Evolutionary conservation across 1,140 invertebrate genomes (phyloP).

Genomic region (Apocrypta bakeri): DNA sequence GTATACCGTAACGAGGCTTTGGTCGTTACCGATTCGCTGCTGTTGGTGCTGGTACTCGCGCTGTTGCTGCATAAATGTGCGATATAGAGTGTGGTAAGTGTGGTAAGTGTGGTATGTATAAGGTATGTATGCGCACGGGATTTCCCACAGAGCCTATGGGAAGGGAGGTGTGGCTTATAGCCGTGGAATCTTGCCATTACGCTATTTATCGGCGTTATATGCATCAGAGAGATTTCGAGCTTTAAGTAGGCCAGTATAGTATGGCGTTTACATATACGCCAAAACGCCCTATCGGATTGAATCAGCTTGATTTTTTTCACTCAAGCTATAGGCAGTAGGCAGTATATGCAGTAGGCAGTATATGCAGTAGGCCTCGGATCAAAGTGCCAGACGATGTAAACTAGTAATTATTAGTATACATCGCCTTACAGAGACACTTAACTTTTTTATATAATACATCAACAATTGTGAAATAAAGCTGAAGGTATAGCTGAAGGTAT

Average conservation of each 20-base stretch:
- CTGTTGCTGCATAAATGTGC: not conserved
- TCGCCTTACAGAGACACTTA: too few relatives aligned
- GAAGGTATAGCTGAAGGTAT: too few relatives aligned
- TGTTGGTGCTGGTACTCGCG: too few relatives aligned
- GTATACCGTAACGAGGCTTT: not conserved
- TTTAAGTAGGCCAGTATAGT: constrained; percentile 32
- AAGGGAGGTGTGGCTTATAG: not conserved
- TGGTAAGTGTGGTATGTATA: not conserved
- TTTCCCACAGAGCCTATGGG: not conserved
- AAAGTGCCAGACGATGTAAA: too few relatives aligned
- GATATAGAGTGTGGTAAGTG: not conserved
- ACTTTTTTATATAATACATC: too few relatives aligned
- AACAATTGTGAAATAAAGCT: too few relatives aligned
- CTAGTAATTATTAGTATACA: too few relatives aligned
- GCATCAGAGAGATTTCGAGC: not conserved
- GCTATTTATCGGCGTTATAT: constrained; percentile 18
- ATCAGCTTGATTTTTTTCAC: too few relatives aligned
- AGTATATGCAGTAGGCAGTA: too few relatives aligned
- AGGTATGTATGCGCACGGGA: not conserved
- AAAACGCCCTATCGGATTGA: constrained; percentile 18
- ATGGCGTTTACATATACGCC: not conserved
- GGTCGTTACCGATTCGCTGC: not conserved
- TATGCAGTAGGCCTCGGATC: too few relatives aligned
- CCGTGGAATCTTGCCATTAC: constrained; percentile 7
- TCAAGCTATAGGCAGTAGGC: too few relatives aligned